Evolutionary conservation across 2,113 vertebrate genomes (phyloP).

Genomic region (Xiphias gladius): DNA sequence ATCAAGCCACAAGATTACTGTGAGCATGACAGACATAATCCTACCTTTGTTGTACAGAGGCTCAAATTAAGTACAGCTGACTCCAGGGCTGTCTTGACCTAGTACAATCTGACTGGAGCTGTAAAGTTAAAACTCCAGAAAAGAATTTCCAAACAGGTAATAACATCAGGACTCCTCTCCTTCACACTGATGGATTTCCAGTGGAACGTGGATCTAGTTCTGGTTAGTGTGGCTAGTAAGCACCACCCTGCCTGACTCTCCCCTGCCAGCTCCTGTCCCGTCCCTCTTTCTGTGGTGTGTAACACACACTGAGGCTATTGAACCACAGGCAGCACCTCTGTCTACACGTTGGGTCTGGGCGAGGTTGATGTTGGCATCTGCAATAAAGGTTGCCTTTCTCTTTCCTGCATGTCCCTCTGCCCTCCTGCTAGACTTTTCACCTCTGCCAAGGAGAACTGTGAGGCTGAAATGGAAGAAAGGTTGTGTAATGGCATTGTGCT

Average conservation of each 20-base stretch:
- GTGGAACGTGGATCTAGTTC: conserved; percentile 15
- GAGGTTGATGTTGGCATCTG: conserved; percentile 75
- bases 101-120: not conserved
- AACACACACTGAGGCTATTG: conserved; percentile 66
- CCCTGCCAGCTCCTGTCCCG: conserved; percentile 26
- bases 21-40: conserved; percentile 12
- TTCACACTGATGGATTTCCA: conserved; percentile 16
- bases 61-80: conserved; percentile 16
- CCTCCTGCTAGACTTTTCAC: conserved; percentile 53
- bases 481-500: conserved; percentile 29
- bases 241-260: conserved; percentile 37
- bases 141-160: conserved; percentile 15
- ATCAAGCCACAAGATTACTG: not conserved
- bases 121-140: not conserved
- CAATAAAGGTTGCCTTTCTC: conserved; percentile 73
- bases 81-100: conserved; percentile 23
- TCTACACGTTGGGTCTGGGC: conserved; percentile 48
- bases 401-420: conserved; percentile 33
- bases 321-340: conserved; percentile 64
- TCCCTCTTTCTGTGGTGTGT: conserved; percentile 27
- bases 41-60: conserved; percentile 48
- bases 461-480: conserved; percentile 50
- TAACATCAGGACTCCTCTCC: not conserved
- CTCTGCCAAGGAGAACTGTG: conserved; percentile 63
- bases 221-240: not conserved